phyloP scores from a whole-genome alignment of 2,113 vertebrate species.

The Ranitomeya variabilis region DNA sequence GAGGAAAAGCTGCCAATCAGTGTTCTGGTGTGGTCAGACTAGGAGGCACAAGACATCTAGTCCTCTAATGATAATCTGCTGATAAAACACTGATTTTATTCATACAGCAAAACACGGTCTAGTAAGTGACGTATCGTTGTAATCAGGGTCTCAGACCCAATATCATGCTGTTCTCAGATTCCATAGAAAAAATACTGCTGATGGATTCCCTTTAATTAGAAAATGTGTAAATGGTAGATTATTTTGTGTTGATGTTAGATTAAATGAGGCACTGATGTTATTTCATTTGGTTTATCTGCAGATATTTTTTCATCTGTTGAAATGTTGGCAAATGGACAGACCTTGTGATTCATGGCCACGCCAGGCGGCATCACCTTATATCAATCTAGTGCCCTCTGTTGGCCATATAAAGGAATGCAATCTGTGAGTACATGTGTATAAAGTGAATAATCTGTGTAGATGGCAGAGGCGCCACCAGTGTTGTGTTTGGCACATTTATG shows the following conservation, averaged over 20 bases:
- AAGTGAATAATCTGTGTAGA: too few relatives aligned
- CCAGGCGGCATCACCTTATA: not conserved
- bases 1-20: too few relatives aligned
- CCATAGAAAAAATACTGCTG: too few relatives aligned
- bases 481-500: too few relatives aligned
- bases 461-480: too few relatives aligned
- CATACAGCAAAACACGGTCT: too few relatives aligned
- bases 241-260: not conserved
- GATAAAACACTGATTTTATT: too few relatives aligned
- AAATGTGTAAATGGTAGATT: not conserved
- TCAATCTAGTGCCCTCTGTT: not conserved
- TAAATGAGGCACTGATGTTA: not conserved
- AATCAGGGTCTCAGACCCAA: not conserved
- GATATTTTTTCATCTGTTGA: not conserved
- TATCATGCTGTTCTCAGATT: too few relatives aligned
- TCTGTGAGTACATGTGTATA: not conserved
- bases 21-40: too few relatives aligned
- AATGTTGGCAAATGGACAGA: not conserved
- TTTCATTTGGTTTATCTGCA: conserved; percentile 3
- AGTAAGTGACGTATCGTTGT: too few relatives aligned
- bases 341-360: not conserved
- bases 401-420: not conserved
- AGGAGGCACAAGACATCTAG: too few relatives aligned
- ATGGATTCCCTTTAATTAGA: not conserved
- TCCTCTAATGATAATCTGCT: too few relatives aligned